Evolutionary conservation across 2,888 invertebrate species (phyloP).

Genomic region (Synergus japonicus): DNA sequence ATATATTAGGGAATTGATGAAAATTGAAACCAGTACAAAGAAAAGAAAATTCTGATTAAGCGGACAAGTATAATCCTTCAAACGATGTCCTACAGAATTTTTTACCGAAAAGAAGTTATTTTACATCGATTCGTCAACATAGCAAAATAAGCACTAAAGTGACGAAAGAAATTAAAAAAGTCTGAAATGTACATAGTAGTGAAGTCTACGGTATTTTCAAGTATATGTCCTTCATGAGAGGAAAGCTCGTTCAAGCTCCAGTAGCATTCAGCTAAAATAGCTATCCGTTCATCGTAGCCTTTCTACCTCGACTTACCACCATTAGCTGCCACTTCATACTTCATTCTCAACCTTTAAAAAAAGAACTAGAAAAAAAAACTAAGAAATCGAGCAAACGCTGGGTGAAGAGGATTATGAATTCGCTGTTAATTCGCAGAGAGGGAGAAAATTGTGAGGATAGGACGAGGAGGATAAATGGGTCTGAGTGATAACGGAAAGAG

Average conservation of each 20-base stretch:
- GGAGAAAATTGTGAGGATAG: slow-evolving; percentile 19
- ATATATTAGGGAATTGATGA: neutral
- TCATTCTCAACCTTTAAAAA: slow-evolving; percentile 8
- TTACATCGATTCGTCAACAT: neutral
- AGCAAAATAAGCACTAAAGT: neutral
- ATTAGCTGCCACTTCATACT: slow-evolving; percentile 43
- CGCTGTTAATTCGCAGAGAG: slow-evolving; percentile 33
- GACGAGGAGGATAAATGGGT: neutral
- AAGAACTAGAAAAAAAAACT: slow-evolving; percentile 6
- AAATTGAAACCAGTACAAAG: neutral
- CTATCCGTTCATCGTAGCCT: slow-evolving; percentile 33
- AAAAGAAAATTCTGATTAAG: too few species aligned
- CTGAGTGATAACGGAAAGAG: slow-evolving; percentile 5
- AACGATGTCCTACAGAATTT: too few species aligned
- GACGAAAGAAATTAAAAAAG: neutral
- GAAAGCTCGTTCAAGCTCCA: slow-evolving; percentile 13
- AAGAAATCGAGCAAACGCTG: slow-evolving; percentile 19
- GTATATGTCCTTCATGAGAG: neutral
- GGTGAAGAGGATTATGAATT: slow-evolving; percentile 41
- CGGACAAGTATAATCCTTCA: too few species aligned
- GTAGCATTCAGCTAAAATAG: slow-evolving; percentile 11
- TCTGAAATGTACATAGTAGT: neutral
- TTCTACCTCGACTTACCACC: slow-evolving; percentile 16
- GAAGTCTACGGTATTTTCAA: slow-evolving; percentile 20
- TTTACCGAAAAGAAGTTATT: neutral